These are phyloP conservation scores for Chymomyza costata DNA, from an alignment of 1,140 invertebrate genomes.

Conservation along the genomic window DNA sequence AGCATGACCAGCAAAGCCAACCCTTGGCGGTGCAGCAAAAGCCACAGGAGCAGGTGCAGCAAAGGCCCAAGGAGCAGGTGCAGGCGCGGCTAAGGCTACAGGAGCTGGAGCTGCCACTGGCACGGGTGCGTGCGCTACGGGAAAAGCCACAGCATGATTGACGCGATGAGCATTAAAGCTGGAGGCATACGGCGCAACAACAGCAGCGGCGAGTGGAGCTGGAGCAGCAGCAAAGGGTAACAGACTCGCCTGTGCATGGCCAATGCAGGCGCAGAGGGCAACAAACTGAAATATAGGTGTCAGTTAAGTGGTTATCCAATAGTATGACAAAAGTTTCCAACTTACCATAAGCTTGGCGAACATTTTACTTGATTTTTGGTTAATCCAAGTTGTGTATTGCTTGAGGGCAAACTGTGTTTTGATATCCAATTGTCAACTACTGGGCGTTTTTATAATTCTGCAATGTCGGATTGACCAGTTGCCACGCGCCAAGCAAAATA, in stretches of 20 bases:
- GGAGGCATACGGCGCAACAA: conserved; percentile 77
- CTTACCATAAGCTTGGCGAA: conserved; percentile 65
- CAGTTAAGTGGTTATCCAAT: conserved; percentile 32
- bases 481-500: no score
- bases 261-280: conserved; percentile 14
- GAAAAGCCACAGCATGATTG: conserved; percentile 78
- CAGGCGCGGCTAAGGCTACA: conserved; percentile 27
- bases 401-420: conserved; percentile 45
- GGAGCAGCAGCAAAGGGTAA: conserved; percentile 40
- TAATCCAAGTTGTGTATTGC: conserved; percentile 28
- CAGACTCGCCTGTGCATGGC: conserved; percentile 61
- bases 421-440: conserved; percentile 28
- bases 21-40: conserved; percentile 35
- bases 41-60: conserved; percentile 39
- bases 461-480: neutral
- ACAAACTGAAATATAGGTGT: conserved; percentile 50
- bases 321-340: neutral
- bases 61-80: conserved; percentile 35
- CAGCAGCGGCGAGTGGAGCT: conserved; percentile 48
- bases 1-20: conserved; percentile 36
- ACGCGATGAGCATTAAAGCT: conserved; percentile 79
- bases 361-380: conserved; percentile 42
- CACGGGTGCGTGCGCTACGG: conserved; percentile 62
- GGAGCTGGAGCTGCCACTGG: conserved; percentile 53
- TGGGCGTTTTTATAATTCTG: conserved; percentile 61